Evolutionary conservation across 2,113 vertebrate species (phyloP), one percentile per base, ranked within the genome.

Genomic region (Platanista minor): DNA sequence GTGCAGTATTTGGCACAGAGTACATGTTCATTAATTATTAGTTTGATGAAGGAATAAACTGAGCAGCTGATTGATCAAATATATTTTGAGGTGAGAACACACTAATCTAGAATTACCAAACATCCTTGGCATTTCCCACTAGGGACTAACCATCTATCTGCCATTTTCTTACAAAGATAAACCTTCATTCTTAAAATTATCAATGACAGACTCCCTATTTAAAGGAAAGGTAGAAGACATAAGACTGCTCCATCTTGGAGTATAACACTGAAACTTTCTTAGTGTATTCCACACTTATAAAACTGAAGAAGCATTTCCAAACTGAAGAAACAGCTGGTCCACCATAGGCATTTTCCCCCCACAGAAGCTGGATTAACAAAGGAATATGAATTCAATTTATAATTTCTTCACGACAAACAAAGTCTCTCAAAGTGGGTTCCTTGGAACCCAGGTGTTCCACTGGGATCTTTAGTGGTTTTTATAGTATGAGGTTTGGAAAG

Each of bases 11-110:
- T 90, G 66, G 13, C 69, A 95, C 49, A 78, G 43, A 43, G 5
- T 57, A 67, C 14, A 13, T 67, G 15, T 27, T 87, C 77, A 67
- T 82, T 43, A 75, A 86, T 57, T 74, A 54, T 66, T 96, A 95
- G 15, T 75, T 90, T 95, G 12, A 72, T 92, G 66, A 95, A 81
- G 8, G 15, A 86, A 89, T 95, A 43, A 72, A 89, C 12, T 95
- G 36, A 84, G 61, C 2, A 82, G 33, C 23, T 77, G 27, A 52
- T 13, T 89, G 49, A 61, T 46, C 43, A 78, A 33, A 69, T 87
- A 43, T 83, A 29, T 82, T 59, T 49, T 86, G 25, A 89, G 62
- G 54, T 89, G 33, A 64, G 21, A 94, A 52, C 36, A 69, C 5
- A 39, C 20, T 82, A 62, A 69, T 80, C 23, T 81, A 39, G 21